Evolutionary conservation across 2,113 vertebrate species (phyloP).

Genomic region (Bagarius yarrelli): DNA sequence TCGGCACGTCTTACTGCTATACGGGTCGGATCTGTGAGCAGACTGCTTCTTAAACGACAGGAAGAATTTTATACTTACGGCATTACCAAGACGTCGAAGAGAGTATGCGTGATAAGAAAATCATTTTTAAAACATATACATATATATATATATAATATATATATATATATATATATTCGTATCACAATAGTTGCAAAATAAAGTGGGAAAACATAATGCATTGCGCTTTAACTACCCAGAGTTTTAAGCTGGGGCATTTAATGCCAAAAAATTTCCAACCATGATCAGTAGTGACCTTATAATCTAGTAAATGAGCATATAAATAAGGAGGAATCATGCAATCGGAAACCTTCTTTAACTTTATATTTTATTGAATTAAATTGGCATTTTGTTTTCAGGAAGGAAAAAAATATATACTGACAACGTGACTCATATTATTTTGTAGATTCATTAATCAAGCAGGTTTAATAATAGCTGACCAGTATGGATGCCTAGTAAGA

Average conservation of each 20-base stretch:
- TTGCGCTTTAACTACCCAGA: too few relatives aligned
- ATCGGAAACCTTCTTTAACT: not conserved
- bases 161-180: too few relatives aligned
- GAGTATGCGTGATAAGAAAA: slow-evolving; percentile 66
- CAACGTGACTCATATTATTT: slow-evolving; percentile 7
- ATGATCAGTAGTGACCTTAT: not conserved
- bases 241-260: too few relatives aligned
- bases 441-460: slow-evolving; percentile 15
- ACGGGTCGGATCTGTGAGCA: slow-evolving; percentile 67
- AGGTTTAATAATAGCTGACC: not conserved
- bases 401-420: not conserved
- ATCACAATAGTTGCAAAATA: too few relatives aligned
- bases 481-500: not conserved
- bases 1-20: slow-evolving; percentile 65
- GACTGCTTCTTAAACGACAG: slow-evolving; percentile 63
- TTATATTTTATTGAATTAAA: not conserved
- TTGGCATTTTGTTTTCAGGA: not conserved
- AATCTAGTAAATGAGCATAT: not conserved
- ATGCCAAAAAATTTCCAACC: too few relatives aligned
- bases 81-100: slow-evolving; percentile 64
- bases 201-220: too few relatives aligned
- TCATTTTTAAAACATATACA: too few relatives aligned
- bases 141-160: too few relatives aligned
- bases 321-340: not conserved
- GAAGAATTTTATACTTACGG: slow-evolving; percentile 72